A percentile compares a stretch with the other conserved stretches of the same genome.
Conservation (phyloP, 2,113 vertebrate genomes). For the Carlito syrichta region DNA sequence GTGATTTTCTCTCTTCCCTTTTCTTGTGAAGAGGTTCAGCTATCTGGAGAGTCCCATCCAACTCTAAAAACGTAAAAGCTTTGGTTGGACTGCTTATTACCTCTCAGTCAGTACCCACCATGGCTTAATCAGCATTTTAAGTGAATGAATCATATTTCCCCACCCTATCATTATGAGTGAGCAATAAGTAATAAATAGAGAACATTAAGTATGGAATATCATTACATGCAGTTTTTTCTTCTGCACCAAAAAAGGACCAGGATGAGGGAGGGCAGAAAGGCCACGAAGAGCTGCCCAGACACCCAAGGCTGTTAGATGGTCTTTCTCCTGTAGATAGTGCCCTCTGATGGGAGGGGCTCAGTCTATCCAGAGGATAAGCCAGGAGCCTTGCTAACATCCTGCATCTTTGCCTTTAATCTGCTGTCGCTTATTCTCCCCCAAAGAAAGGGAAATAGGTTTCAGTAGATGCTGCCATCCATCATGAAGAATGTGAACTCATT, state of each 20-base stretch:
- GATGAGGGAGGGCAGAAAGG: neutral
- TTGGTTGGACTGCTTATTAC: conserved; percentile 45
- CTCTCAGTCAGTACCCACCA: neutral
- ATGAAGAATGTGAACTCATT: neutral
- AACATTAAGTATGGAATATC: neutral
- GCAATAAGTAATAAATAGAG: conserved; percentile 6
- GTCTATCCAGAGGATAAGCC: neutral
- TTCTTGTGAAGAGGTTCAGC: neutral
- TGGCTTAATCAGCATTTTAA: neutral
- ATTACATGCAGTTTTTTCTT: neutral
- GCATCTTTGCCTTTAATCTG: neutral
- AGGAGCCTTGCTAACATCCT: neutral
- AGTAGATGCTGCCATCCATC: neutral
- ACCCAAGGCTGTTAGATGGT: neutral
- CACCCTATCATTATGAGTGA: neutral
- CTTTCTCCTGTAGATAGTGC: neutral
- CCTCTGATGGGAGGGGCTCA: neutral
- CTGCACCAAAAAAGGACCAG: neutral
- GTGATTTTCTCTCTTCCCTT: neutral
- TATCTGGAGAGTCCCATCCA: neutral
- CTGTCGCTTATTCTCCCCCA: neutral
- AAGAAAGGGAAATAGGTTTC: neutral
- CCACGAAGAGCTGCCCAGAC: neutral
- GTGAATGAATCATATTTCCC: neutral
- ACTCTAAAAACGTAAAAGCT: neutral